Evolutionary conservation across 2,888 invertebrate species (phyloP).

Genomic region (Imbricaverruca yamaguchii): DNA sequence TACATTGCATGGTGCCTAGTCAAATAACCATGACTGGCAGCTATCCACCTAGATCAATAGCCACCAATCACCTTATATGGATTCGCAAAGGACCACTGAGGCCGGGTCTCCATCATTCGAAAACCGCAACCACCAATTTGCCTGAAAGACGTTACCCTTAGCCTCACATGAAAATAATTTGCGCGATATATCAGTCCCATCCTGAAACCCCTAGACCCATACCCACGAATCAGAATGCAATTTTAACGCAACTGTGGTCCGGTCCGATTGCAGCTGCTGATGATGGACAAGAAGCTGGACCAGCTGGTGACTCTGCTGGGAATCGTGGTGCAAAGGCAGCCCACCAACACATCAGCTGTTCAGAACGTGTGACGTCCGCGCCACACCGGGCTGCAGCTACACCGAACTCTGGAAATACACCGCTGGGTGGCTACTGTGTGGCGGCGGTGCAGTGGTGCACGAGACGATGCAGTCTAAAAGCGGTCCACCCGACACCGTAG

Average conservation of each 20-base stretch:
- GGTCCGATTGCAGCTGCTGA: slow-evolving; percentile 47
- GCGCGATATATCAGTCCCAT: not conserved
- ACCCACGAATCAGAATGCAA: not conserved
- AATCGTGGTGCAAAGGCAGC: slow-evolving; percentile 51
- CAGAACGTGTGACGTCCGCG: slow-evolving; percentile 44
- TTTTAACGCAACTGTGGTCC: slow-evolving; percentile 24
- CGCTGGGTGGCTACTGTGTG: no score
- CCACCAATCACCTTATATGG: no score
- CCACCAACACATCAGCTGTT: slow-evolving; percentile 47
- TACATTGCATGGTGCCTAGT: no score
- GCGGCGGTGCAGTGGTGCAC: no score
- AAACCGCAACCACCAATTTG: not conserved
- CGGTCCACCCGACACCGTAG: no score
- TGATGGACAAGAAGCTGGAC: slow-evolving; percentile 57
- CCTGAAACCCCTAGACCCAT: not conserved
- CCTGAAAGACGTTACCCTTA: no score
- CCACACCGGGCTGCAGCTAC: not conserved
- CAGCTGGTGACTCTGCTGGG: slow-evolving; percentile 53
- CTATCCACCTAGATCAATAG: no score
- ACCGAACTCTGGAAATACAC: no score
- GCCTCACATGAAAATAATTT: not conserved
- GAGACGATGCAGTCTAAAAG: no score
- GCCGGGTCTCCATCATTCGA: not conserved
- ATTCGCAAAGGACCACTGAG: no score
- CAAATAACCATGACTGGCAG: no score